Percentiles rank a stretch among this genome's conserved stretches.
phyloP scores from a whole-genome alignment of 2,797 vertebrate genomes.

The Hephaestus fuliginosus region DNA sequence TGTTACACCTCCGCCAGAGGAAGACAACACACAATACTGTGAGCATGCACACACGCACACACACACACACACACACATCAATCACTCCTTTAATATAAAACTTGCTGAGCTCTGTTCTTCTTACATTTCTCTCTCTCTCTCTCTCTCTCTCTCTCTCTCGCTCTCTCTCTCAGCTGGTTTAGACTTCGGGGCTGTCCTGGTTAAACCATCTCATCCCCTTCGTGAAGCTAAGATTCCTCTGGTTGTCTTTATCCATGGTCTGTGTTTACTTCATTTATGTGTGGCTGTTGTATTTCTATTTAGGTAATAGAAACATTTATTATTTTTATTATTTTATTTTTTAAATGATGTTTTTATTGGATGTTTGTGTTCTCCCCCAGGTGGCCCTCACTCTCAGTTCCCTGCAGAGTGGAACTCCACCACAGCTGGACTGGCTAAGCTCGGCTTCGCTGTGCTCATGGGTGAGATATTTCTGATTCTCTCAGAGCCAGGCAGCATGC shows the following conservation, averaged over 20 bases:
- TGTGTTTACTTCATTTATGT: constrained; percentile 26
- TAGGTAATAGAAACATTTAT: neutral
- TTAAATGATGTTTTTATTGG: neutral
- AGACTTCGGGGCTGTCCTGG: constrained; percentile 87
- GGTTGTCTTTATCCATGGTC: constrained; percentile 89
- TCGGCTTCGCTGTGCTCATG: constrained; percentile 89
- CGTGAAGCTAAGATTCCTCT: constrained; percentile 78
- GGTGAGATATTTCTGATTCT: constrained; percentile 75
- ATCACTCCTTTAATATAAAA: neutral
- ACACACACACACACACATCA: constrained; percentile 5
- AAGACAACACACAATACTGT: constrained; percentile 81
- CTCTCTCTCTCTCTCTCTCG: neutral
- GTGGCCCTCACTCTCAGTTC: constrained; percentile 89
- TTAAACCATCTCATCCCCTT: constrained; percentile 67
- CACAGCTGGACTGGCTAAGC: constrained; percentile 82
- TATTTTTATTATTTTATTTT: neutral
- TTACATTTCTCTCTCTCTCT: neutral
- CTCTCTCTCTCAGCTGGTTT: constrained; percentile 76
- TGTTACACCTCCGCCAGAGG: constrained; percentile 75
- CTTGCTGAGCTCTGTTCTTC: neutral
- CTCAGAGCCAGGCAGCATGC: neutral
- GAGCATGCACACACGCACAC: constrained; percentile 56
- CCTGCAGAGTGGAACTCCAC: constrained; percentile 87
- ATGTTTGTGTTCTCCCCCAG: constrained; percentile 65
- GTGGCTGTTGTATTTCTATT: neutral